Percentiles rank a stretch among this genome's conserved stretches.
Conservation (phyloP, 2,797 vertebrate genomes). For the Liparis tanakae region DNA sequence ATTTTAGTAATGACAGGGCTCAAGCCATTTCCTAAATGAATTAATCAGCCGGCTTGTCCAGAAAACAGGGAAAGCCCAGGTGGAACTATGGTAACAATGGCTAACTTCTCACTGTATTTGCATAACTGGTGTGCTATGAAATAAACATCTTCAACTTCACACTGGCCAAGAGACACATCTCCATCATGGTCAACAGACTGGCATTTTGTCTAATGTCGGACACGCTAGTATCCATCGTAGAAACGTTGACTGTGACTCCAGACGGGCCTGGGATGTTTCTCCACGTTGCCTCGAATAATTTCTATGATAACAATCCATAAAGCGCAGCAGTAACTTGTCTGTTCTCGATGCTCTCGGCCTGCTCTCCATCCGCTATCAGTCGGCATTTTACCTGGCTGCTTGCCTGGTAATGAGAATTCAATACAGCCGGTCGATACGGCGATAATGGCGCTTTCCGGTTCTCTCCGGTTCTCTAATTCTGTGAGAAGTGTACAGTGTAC, state of each 20-base stretch:
- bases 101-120: not conserved
- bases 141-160: not conserved
- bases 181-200: not conserved
- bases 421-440: constrained; percentile 49
- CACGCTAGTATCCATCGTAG: not conserved
- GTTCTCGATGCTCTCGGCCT: constrained; percentile 27
- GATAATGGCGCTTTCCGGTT: constrained; percentile 44
- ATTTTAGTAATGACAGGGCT: too few relatives aligned
- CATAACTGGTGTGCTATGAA: not conserved
- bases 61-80: not conserved
- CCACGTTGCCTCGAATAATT: not conserved
- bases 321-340: constrained; percentile 15
- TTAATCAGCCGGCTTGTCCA: too few relatives aligned
- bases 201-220: not conserved
- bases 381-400: constrained; percentile 40
- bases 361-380: constrained; percentile 26
- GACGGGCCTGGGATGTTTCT: not conserved
- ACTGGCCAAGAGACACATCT: not conserved
- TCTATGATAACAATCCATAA: constrained; percentile 7
- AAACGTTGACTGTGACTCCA: not conserved
- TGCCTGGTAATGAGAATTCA: constrained; percentile 61
- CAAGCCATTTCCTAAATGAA: too few relatives aligned
- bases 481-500: constrained; percentile 38
- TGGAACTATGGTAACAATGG: not conserved
- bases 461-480: constrained; percentile 35